A percentile compares a stretch with the other conserved stretches of the same genome.
phyloP scores from a whole-genome alignment of 2,888 invertebrate species.

The Myathropa florea region DNA sequence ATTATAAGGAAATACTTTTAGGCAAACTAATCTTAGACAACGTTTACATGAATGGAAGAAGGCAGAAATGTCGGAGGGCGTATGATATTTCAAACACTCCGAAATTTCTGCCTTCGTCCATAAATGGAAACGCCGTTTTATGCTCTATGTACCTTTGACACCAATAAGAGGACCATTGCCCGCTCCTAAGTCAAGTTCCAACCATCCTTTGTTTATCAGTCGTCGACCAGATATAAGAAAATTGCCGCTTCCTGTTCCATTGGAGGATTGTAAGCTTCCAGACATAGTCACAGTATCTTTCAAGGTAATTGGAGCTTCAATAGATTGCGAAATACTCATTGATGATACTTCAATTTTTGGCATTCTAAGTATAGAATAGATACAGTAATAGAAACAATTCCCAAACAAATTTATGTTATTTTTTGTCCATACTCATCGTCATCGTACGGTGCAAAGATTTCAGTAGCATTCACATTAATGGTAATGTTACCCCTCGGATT shows the following conservation, averaged over 20 bases:
- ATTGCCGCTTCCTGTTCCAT: constrained; percentile 89
- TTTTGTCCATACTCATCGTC: constrained; percentile 82
- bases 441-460: constrained; percentile 93
- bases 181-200: constrained; percentile 91
- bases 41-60: no score
- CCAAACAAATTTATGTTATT: constrained; percentile 34
- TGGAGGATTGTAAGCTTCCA: constrained; percentile 91
- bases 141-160: constrained; percentile 83
- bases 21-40: neutral
- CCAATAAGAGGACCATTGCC: constrained; percentile 91
- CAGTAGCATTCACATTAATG: constrained; percentile 95
- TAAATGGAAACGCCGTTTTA: no score
- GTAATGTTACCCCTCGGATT: constrained; percentile 95
- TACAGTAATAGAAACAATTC: constrained; percentile 76
- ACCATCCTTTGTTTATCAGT: constrained; percentile 91
- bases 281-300: constrained; percentile 92
- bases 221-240: constrained; percentile 89
- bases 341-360: constrained; percentile 94
- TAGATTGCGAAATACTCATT: constrained; percentile 95
- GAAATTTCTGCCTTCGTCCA: no score
- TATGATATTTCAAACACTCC: no score
- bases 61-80: no score
- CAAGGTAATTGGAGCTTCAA: constrained; percentile 94
- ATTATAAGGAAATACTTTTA: neutral
- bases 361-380: constrained; percentile 79